phyloP scores from a whole-genome alignment of 2,888 invertebrate species.

The Nowickia ferox region DNA sequence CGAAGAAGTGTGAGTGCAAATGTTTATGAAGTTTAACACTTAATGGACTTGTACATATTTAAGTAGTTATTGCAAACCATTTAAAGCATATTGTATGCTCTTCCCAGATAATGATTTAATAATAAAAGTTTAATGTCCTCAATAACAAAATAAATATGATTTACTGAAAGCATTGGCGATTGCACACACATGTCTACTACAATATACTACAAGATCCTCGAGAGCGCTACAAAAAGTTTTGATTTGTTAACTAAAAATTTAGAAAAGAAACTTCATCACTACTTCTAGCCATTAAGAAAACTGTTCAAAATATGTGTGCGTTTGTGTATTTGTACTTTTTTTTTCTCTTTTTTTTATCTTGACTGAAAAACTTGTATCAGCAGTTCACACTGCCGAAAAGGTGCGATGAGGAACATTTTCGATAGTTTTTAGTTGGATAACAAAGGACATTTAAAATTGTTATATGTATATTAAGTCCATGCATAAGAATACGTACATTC shows the following conservation, averaged over 20 bases:
- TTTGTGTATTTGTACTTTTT: too few relatives aligned
- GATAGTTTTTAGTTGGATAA: background rate
- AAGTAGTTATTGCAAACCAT: background rate
- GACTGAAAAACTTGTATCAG: constrained; percentile 9
- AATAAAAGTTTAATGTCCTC: constrained; percentile 33
- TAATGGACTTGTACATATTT: background rate
- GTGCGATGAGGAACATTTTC: constrained; percentile 28
- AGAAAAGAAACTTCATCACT: constrained; percentile 17
- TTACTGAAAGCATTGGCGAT: constrained; percentile 54
- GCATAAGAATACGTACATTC: too few relatives aligned
- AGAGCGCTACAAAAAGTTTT: constrained; percentile 36
- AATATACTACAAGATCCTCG: background rate
- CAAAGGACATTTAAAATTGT: too few relatives aligned
- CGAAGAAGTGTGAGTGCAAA: background rate
- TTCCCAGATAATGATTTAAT: constrained; percentile 5
- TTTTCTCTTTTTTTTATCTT: too few relatives aligned
- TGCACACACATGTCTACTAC: background rate
- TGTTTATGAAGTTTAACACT: constrained; percentile 59
- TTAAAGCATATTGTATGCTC: background rate
- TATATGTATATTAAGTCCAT: too few relatives aligned
- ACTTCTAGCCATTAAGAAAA: too few relatives aligned
- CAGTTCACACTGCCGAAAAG: constrained; percentile 25
- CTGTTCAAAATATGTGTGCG: too few relatives aligned
- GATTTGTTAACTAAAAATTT: constrained; percentile 26
- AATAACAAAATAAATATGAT: constrained; percentile 64